Conservation (phyloP, 2,888 invertebrate species). For the Macrosoma leucophasiata region DNA sequence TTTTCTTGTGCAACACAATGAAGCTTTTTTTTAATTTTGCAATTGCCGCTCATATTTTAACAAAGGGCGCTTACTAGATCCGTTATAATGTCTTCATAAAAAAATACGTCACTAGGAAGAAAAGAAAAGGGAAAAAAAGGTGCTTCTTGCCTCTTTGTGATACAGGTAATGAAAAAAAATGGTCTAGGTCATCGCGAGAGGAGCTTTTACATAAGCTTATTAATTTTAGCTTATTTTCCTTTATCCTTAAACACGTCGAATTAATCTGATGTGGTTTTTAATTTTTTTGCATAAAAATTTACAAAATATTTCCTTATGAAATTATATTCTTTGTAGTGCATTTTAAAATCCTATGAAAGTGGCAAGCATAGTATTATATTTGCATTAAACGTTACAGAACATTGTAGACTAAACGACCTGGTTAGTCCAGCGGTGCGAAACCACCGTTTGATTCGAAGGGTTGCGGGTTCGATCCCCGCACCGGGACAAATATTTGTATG, state of each 20-base stretch:
- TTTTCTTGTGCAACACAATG: slow-evolving; percentile 9
- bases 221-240: slow-evolving; percentile 51
- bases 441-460: too few relatives aligned
- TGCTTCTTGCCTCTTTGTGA: slow-evolving; percentile 45
- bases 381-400: too few relatives aligned
- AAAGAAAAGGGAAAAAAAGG: slow-evolving; percentile 41
- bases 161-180: slow-evolving; percentile 61
- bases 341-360: too few relatives aligned
- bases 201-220: slow-evolving; percentile 56
- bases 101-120: slow-evolving; percentile 43
- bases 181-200: slow-evolving; percentile 46
- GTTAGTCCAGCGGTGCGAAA: too few relatives aligned
- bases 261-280: slow-evolving; percentile 11
- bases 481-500: too few relatives aligned
- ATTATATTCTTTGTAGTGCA: too few relatives aligned
- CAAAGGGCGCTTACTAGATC: slow-evolving; percentile 39
- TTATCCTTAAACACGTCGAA: slow-evolving; percentile 23
- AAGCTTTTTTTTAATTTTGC: slow-evolving; percentile 35
- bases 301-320: too few relatives aligned
- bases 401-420: too few relatives aligned
- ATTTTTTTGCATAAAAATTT: too few relatives aligned
- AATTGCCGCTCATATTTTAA: slow-evolving; percentile 31
- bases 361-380: too few relatives aligned
- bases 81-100: slow-evolving; percentile 42
- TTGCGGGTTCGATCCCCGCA: too few relatives aligned